Conservation (phyloP, 2,888 invertebrate species). For the Pteria penguin region DNA sequence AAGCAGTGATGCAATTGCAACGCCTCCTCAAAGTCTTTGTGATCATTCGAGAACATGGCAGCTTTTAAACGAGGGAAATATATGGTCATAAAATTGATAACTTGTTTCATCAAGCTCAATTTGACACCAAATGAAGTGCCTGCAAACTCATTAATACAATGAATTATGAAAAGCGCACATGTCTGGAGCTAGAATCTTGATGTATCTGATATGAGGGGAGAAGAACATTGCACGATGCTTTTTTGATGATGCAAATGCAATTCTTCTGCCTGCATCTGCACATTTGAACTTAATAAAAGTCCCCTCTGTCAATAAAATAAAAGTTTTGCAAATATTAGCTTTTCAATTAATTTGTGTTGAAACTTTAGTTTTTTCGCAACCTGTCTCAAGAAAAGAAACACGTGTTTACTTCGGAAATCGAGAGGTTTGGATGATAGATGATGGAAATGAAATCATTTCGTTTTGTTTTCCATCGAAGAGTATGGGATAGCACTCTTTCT, state of each 20-base stretch:
- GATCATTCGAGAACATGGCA: slow-evolving; percentile 6
- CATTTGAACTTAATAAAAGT: slow-evolving; percentile 14
- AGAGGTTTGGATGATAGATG: neutral
- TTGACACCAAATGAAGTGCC: slow-evolving; percentile 2
- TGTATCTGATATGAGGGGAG: neutral
- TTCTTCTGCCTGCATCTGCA: slow-evolving; percentile 20
- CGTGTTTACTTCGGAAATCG: slow-evolving; percentile 11
- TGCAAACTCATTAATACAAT: slow-evolving; percentile 20
- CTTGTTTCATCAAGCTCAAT: slow-evolving; percentile 12
- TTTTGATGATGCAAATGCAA: slow-evolving; percentile 19
- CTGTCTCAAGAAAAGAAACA: slow-evolving; percentile 13
- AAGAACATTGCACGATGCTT: neutral
- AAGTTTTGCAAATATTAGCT: slow-evolving; percentile 10
- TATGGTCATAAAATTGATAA: slow-evolving; percentile 34
- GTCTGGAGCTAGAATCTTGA: neutral
- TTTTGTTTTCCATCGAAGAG: too few species aligned
- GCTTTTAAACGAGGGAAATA: slow-evolving; percentile 21
- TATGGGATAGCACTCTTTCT: too few species aligned
- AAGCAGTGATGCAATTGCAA: neutral
- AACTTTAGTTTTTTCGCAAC: slow-evolving; percentile 22
- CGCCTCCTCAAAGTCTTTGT: slow-evolving; percentile 30
- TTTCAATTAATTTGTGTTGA: slow-evolving; percentile 34
- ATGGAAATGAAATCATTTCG: neutral
- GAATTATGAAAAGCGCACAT: slow-evolving; percentile 31
- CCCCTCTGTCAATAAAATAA: slow-evolving; percentile 12